A percentile compares a stretch with the other conserved stretches of the same genome.
Conservation (phyloP, 2,797 vertebrate genomes). For the Molossus molossus region DNA sequence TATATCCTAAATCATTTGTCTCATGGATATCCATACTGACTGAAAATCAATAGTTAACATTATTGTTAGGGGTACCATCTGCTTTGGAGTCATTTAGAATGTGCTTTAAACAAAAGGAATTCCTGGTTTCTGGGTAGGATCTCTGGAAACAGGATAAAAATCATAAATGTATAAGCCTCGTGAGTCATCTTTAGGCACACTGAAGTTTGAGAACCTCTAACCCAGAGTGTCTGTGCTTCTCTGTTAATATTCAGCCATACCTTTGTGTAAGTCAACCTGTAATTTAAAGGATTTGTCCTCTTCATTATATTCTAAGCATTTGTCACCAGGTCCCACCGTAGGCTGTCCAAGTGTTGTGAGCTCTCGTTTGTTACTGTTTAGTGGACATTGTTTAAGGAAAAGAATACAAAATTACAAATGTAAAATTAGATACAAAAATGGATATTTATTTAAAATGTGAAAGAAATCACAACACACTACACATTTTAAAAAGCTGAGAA, state of each 20-base stretch:
- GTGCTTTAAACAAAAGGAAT: background rate
- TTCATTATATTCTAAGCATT: background rate
- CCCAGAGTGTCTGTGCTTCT: background rate
- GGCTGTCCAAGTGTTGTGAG: fast-evolving
- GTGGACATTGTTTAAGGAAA: background rate
- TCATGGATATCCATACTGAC: background rate
- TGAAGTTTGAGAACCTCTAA: background rate
- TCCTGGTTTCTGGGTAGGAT: background rate
- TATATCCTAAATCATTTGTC: background rate
- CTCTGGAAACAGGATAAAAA: background rate
- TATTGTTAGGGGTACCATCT: background rate
- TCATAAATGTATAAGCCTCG: background rate
- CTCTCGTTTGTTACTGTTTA: background rate
- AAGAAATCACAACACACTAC: background rate
- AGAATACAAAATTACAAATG: background rate
- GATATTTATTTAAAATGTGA: background rate
- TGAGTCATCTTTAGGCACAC: background rate
- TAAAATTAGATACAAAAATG: background rate
- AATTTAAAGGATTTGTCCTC: background rate
- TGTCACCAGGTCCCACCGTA: background rate
- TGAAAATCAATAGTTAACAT: background rate
- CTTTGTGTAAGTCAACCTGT: background rate
- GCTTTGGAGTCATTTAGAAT: background rate
- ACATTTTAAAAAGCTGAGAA: background rate
- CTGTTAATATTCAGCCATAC: background rate